Base-by-base conservation (phyloP, 1,140 invertebrate genomes). In the Meteorus sp. region DNA sequence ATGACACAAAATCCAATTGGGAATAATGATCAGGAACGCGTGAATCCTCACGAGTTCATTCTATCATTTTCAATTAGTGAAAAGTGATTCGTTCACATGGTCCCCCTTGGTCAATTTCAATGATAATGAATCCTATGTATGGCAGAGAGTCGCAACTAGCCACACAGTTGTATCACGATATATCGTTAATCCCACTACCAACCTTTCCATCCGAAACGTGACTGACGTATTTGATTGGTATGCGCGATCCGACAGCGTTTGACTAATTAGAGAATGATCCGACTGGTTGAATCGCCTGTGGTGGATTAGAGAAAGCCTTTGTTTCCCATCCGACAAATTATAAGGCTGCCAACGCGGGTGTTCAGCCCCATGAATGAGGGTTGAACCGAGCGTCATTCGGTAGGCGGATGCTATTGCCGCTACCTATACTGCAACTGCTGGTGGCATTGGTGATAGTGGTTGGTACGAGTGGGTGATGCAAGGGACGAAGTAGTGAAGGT, bases 301-400 rank as follows among this genome's bases (percentile, higher is more conserved):
- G 63, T 69, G 68, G 66, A 70, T 70, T 70, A 69, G 68, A 43
- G 63, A 67, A 67, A 68, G 62, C 64, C 67, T 71, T 70, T 67
- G 64, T 71, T 74, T 69, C 64, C 68, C 62, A 39, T n/a, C 60
- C 33, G 60, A 63, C 67, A 67, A 69, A 75, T 73, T 73, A 70
- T 69, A 69, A 70, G 61, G 60, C 63, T 37, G 57, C 54, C 59
- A 57, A 39, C 47, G 45, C 20, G 29, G n/a, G 13, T 31, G 45
- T 9, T 5, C 37, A 17, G 31, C 33, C 17, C 47, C 35, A 52
- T 52, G 50, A 52, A 52, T 52, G 33, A 52, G 50, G 50, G 50
- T 43, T 22, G 22, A 48, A 29, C 56, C 27, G 45, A 58, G 37
- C 48, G 37, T n/a, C n/a, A n/a, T 37, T 39, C 47, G 33, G 25